A percentile compares a stretch with the other conserved stretches of the same genome.
Conservation (phyloP, 2,113 vertebrate genomes). For the Hemicordylus capensis region DNA sequence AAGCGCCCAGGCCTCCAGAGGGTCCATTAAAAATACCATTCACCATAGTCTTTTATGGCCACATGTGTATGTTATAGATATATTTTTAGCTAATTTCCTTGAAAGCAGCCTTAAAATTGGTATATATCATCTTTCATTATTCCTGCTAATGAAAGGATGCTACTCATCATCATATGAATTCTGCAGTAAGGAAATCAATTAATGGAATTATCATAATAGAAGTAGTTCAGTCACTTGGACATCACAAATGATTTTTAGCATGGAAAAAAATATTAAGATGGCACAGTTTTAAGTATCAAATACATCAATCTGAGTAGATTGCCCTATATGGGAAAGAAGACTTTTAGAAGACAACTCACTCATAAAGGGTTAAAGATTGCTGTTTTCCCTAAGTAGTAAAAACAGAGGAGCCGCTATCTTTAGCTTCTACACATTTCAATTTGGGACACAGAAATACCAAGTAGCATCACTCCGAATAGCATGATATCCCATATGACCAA, state of each 20-base stretch:
- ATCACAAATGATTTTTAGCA: fast-evolving
- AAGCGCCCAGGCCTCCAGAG: no score
- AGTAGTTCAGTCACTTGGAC: background rate
- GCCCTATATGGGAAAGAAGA: background rate
- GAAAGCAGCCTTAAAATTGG: background rate
- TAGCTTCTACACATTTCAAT: background rate
- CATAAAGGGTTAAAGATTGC: background rate
- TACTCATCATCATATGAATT: background rate
- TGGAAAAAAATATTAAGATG: background rate
- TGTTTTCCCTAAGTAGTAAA: background rate
- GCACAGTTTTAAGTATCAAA: fast-evolving
- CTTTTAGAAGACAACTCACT: no score
- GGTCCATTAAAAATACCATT: no score
- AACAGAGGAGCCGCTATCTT: constrained; percentile 15
- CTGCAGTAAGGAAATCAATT: background rate
- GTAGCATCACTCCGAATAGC: background rate
- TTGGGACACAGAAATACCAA: constrained; percentile 38
- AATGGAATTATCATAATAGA: background rate
- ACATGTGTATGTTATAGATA: background rate
- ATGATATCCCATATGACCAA: background rate
- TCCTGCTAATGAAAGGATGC: background rate
- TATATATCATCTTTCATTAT: background rate
- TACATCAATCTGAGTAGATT: background rate
- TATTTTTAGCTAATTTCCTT: background rate
- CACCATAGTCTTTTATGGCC: no score